Base-by-base conservation (phyloP, 2,797 vertebrate species). In the Pelochelys cantorii region DNA sequence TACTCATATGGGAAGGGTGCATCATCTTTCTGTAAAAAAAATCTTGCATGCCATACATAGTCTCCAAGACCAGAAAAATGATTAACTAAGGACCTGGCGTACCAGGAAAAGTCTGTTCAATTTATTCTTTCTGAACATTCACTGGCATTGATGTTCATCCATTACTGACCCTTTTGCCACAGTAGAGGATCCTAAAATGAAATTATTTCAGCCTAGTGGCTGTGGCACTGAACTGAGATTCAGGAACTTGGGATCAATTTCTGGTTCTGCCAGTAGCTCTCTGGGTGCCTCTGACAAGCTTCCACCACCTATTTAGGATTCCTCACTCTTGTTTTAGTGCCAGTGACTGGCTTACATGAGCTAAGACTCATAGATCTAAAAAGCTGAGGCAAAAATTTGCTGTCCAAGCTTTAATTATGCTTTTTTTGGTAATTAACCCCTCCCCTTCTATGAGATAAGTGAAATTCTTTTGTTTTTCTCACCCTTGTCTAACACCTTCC, bases 321-420 rank as follows among this genome's bases (percentile, higher is more conserved):
- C 3, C 3, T 81, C 18, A 88, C 11, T 29, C 59, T 60, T 60
- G 27, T 25, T 60, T 29, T 60, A 29, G 31, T 74, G 15, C 25
- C 81, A 10, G 7, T 95, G 85, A 85, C 52, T 92, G 75, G 23
- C 27, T 87, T 82, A 54, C 54, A 87, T 74, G 37, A 91, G 3
- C 15, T 23, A 78, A 2, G 57, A 71, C 8, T 15, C 11, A 4
- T 80, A 20, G 15, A 80, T 80, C 37, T 77, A 77, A 77, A 92
- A 90, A 53, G 17, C 29, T 89, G 62, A 79, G 90, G 10, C 7
- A 17, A 54, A 79, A 79, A 42, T 90, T 95, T 89, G 74, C 77
- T 92, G 93, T 96, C 75, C 84, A 71, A 85, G 17, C 14, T 94
- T 79, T 57, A 71, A 34, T 86, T 92, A 89, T 75, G 62, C 8